Base-by-base conservation (phyloP, 1,140 invertebrate genomes). In the Cataglyphis hispanica region DNA sequence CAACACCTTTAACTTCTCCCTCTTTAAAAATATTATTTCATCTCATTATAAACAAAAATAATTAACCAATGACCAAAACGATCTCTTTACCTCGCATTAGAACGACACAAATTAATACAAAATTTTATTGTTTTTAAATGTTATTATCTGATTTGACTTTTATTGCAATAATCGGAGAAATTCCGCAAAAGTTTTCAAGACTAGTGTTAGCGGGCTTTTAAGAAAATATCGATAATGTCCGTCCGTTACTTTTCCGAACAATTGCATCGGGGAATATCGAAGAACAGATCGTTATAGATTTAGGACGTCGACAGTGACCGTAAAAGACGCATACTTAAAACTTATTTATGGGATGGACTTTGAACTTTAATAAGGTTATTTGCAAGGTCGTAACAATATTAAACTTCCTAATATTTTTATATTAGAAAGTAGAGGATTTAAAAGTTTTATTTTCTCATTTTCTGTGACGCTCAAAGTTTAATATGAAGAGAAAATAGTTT, bases 211-310 rank as follows among this genome's bases (percentile, higher is more conserved):
- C 50, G 11, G 6, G 53, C 67, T 83, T 60, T 74, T 83, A 72
- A 60, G 67, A n/a, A 74, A 83, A 74, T 83, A 61, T 83, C 78
- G 78, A 83, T 83, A 83, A 74, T 74, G 53, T 31, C 53, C 67
- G 27, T 8, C 19, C 78, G 53, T 83, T 83, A 83, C 25, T 83
- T 56, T 74, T 60, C 78, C 67, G 53, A 83, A 83, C 67, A 43
- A 61, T 83, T 72, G 53, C 50, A 25, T 46, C 58, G n/a, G 67
- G 8, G 67, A 60, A 72, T 81, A 60, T 34, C 78, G 50, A 31
- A 40, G 37, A 8, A 74, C 37, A 61, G 34, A 13, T 56, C 50
- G 64, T 74, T 72, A 31, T 60, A 43, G 78, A 81, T 83, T 50
- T 72, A 16, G 34, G 19, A 19, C 56, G 37, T 72, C 67, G 67